Conservation (phyloP, 1,140 invertebrate genomes). For the Drosophila sp. region DNA sequence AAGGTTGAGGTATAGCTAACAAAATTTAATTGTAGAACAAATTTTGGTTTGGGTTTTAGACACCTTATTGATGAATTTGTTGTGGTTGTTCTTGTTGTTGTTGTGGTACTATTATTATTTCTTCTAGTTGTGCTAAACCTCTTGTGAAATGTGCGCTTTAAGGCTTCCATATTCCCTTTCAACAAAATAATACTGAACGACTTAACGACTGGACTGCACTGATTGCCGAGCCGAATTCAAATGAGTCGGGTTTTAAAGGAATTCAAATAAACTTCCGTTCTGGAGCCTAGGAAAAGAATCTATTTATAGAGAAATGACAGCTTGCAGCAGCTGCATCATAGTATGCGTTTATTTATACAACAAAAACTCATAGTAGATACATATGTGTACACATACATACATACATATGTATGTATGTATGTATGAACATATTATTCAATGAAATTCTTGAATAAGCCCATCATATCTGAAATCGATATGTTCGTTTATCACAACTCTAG, state of each 20-base stretch:
- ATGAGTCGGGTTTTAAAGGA: constrained; percentile 13
- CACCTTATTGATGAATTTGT: constrained; percentile 30
- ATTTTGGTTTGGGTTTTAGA: not conserved
- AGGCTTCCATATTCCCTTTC: constrained; percentile 51
- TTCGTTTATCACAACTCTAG: not conserved
- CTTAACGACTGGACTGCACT: constrained; percentile 30
- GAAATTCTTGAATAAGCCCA: not conserved
- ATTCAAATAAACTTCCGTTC: constrained; percentile 42
- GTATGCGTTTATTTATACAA: constrained; percentile 1
- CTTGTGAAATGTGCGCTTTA: constrained; percentile 63
- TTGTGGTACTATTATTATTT: constrained; percentile 24
- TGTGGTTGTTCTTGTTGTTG: constrained; percentile 40
- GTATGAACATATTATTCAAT: not conserved
- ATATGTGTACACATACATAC: constrained; percentile 15
- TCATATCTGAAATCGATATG: not conserved
- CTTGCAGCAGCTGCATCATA: constrained; percentile 37
- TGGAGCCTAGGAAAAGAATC: constrained; percentile 11
- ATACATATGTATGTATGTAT: not conserved
- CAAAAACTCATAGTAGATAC: not conserved
- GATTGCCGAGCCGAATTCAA: constrained; percentile 38
- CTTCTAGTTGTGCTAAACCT: constrained; percentile 59
- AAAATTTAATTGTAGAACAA: constrained; percentile 19
- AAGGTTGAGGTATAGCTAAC: no score
- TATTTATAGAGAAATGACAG: constrained; percentile 30
- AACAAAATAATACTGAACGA: not conserved